A percentile compares a stretch with the other conserved stretches of the same genome.
phyloP scores from a whole-genome alignment of 1,140 invertebrate species.

The Notospermus geniculatus region DNA sequence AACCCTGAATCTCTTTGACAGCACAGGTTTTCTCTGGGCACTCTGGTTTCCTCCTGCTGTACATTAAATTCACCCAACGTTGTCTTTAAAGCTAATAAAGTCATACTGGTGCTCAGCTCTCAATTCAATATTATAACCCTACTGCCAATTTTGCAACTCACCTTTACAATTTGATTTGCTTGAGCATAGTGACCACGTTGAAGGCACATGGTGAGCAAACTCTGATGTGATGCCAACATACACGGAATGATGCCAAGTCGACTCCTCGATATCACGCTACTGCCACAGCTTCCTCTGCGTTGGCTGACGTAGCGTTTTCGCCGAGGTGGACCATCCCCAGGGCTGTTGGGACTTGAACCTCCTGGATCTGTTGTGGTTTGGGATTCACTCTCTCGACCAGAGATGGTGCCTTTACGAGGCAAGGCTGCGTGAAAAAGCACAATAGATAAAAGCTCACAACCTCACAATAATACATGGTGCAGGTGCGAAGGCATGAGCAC shows the following conservation, averaged over 20 bases:
- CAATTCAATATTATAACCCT: no score
- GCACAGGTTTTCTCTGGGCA: no score
- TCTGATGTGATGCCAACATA: conserved; percentile 44
- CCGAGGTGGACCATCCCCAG: not conserved
- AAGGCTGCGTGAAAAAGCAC: no score
- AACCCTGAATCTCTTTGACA: no score
- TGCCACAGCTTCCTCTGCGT: not conserved
- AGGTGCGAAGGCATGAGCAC: no score
- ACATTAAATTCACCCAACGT: no score
- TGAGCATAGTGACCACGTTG: conserved; percentile 36
- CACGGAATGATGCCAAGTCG: conserved; percentile 31
- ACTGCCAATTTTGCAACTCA: conserved; percentile 18
- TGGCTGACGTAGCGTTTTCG: not conserved
- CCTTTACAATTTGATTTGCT: conserved; percentile 49
- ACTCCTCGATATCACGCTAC: not conserved
- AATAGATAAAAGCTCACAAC: no score
- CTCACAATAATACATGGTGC: no score
- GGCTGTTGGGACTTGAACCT: no score
- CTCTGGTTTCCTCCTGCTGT: no score
- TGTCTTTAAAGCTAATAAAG: no score
- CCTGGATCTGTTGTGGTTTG: not conserved
- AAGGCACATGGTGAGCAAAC: conserved; percentile 44
- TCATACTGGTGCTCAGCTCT: no score
- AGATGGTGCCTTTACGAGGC: not conserved
- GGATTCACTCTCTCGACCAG: conserved; percentile 9